Percentiles rank a stretch among this genome's conserved stretches.
These are phyloP conservation scores for Mesaphorura yosii DNA, from an alignment of 1,140 invertebrate genomes.

Conservation along the genomic window DNA sequence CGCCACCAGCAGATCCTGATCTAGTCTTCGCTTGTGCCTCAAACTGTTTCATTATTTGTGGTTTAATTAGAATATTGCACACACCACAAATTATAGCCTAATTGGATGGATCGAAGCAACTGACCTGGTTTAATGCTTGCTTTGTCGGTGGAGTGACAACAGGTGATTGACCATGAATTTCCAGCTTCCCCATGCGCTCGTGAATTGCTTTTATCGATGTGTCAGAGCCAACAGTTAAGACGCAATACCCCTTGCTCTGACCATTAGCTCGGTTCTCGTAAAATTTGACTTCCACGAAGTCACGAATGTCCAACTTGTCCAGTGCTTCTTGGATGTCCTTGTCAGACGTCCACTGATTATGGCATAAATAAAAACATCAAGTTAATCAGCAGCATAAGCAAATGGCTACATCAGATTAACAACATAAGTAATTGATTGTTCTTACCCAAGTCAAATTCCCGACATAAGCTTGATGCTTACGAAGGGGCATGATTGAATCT, in stretches of 20 bases:
- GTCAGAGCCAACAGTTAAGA: conserved; percentile 83
- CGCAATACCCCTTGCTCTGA: conserved; percentile 95
- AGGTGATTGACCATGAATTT: conserved; percentile 87
- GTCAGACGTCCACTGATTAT: conserved; percentile 89
- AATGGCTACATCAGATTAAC: not conserved
- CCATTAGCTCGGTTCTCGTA: conserved; percentile 99
- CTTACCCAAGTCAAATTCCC: conserved; percentile 75
- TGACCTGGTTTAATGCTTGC: conserved; percentile 58
- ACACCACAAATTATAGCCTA: not conserved
- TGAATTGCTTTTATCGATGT: conserved; percentile 75
- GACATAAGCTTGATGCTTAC: conserved; percentile 81
- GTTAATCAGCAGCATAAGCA: too few species aligned
- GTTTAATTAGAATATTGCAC: not conserved
- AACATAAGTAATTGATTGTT: conserved; percentile 11
- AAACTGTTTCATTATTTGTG: conserved; percentile 44
- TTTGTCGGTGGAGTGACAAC: conserved; percentile 91
- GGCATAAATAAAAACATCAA: conserved; percentile 27
- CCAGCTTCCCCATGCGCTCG: conserved; percentile 85
- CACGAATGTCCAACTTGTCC: conserved; percentile 71
- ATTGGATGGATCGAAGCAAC: conserved; percentile 3
- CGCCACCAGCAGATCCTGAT: conserved; percentile 45
- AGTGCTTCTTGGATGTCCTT: conserved; percentile 85
- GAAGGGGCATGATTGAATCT: conserved; percentile 43
- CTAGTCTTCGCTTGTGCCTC: conserved; percentile 82
- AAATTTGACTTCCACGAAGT: conserved; percentile 97